Evolutionary conservation across 2,113 vertebrate genomes (phyloP).

Genomic region (Thunnus thynnus): DNA sequence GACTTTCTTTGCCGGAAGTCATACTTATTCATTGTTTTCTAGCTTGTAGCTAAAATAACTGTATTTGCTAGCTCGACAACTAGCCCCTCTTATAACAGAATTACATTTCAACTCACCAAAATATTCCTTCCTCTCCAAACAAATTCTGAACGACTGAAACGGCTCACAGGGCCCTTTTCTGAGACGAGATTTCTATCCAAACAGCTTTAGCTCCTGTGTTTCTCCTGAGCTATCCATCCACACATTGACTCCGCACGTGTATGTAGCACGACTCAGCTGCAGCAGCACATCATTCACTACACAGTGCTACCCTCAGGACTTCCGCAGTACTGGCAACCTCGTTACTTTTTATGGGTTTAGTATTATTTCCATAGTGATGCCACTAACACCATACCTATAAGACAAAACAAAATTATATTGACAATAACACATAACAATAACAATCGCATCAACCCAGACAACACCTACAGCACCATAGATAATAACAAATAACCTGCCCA

Average conservation of each 20-base stretch:
- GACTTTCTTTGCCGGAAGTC: neutral
- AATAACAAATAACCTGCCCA: too few relatives aligned
- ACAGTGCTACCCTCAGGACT: slow-evolving; percentile 24
- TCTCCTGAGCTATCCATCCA: neutral
- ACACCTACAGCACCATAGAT: too few relatives aligned
- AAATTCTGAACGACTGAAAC: neutral
- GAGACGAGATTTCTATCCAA: neutral
- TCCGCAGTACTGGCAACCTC: too few relatives aligned
- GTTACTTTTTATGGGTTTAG: neutral
- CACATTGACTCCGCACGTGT: slow-evolving; percentile 49
- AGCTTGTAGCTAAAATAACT: neutral
- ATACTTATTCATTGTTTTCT: fast-evolving
- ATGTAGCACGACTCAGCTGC: slow-evolving; percentile 18
- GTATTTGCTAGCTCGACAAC: slow-evolving; percentile 40
- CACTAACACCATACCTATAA: too few relatives aligned
- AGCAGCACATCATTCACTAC: slow-evolving; percentile 39
- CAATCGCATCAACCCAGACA: too few relatives aligned
- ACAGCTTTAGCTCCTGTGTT: neutral
- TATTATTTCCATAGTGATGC: too few relatives aligned
- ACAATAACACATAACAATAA: too few relatives aligned
- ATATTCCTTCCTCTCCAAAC: slow-evolving; percentile 18
- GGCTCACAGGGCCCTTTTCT: neutral
- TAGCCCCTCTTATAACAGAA: neutral
- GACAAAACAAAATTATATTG: too few relatives aligned
- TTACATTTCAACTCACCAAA: slow-evolving; percentile 62